These are phyloP conservation scores for Pecten maximus DNA, from an alignment of 2,888 invertebrate genomes.

Conservation along the genomic window DNA sequence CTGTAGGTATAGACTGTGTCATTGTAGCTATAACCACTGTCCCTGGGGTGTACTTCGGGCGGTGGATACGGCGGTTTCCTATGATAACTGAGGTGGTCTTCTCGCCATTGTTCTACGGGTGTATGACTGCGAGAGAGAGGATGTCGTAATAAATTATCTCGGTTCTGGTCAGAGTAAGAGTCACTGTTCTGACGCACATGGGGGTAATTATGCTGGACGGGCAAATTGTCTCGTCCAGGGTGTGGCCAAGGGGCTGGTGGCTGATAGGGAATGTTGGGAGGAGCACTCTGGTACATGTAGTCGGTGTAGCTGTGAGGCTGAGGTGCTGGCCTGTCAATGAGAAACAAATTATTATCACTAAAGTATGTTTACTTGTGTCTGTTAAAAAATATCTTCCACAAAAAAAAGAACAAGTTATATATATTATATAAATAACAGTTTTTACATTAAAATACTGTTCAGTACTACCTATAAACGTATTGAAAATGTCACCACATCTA, in stretches of 20 bases:
- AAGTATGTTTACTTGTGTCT: neutral
- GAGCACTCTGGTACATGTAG: conserved; percentile 16
- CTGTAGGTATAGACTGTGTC: conserved; percentile 68
- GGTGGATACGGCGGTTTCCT: conserved; percentile 36
- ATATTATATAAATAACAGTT: too few species aligned
- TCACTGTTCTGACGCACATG: conserved; percentile 56
- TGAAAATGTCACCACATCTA: too few species aligned
- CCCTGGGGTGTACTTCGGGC: conserved; percentile 34
- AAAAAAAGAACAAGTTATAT: too few species aligned
- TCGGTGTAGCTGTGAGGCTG: conserved; percentile 15
- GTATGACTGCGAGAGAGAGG: conserved; percentile 46
- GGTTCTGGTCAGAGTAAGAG: conserved; percentile 42
- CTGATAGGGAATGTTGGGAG: neutral
- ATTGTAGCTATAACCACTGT: conserved; percentile 58
- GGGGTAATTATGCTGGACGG: conserved; percentile 50
- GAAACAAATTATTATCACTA: too few species aligned
- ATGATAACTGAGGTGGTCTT: conserved; percentile 40
- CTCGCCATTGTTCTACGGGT: conserved; percentile 48
- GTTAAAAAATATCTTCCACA: too few species aligned
- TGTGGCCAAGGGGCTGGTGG: conserved; percentile 49
- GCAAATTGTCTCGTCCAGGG: conserved; percentile 51
- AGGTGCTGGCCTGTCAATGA: neutral
- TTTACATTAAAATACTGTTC: too few species aligned
- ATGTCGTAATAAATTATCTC: conserved; percentile 39
- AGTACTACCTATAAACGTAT: too few species aligned